Percentiles rank a stretch among this genome's conserved stretches.
phyloP scores from a whole-genome alignment of 2,888 invertebrate species.

The Malachius bipustulatus region DNA sequence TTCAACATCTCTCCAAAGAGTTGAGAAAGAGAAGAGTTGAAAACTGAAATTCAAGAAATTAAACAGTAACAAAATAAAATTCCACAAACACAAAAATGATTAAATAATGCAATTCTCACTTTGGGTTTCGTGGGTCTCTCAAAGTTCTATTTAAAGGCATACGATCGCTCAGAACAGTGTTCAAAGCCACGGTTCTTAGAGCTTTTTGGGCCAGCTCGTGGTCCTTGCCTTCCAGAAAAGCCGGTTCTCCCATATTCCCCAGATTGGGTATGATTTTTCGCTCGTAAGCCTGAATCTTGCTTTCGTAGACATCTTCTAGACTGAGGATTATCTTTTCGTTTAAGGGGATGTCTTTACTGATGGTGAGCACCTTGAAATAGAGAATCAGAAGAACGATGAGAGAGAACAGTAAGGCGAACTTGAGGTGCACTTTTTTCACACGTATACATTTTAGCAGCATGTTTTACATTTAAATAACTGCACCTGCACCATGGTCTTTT shows the following conservation, averaged over 20 bases:
- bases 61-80: conserved; percentile 5
- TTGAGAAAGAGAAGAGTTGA: background rate
- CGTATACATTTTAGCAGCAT: conserved; percentile 26
- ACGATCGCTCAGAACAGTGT: conserved; percentile 77
- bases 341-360: conserved; percentile 12
- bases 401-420: conserved; percentile 13
- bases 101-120: conserved; percentile 28
- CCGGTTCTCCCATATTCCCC: conserved; percentile 61
- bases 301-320: conserved; percentile 18
- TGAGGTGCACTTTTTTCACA: conserved; percentile 23
- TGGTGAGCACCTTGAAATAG: conserved; percentile 10
- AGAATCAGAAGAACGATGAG: conserved; percentile 5
- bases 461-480: no score
- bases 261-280: conserved; percentile 53
- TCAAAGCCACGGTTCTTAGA: conserved; percentile 74
- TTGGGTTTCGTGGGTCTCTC: conserved; percentile 46
- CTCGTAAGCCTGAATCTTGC: conserved; percentile 38
- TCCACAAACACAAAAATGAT: conserved; percentile 2
- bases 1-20: no score
- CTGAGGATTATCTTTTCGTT: conserved; percentile 9
- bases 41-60: background rate
- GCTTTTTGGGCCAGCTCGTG: conserved; percentile 60
- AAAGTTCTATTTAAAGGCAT: conserved; percentile 74
- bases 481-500: no score
- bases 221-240: conserved; percentile 52